These are phyloP conservation scores for Macrostomum lignano DNA, from an alignment of 1,140 invertebrate genomes.

Conservation along the genomic window DNA sequence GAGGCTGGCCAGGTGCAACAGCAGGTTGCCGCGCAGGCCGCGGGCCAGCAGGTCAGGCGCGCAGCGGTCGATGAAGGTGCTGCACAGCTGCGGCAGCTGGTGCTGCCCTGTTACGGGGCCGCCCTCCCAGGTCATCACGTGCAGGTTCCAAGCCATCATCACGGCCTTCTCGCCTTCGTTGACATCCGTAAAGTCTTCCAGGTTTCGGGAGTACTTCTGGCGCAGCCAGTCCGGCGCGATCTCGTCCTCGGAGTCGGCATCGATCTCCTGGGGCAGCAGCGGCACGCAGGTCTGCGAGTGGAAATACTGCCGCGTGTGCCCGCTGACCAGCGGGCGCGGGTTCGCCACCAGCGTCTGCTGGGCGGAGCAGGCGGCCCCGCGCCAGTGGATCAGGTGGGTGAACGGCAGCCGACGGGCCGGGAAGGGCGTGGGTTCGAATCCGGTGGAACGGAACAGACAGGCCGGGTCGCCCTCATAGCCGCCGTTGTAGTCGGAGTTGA, in stretches of 20 bases:
- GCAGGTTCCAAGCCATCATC: constrained; percentile 94
- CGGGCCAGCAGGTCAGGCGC: constrained; percentile 53
- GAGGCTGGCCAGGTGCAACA: constrained; percentile 62
- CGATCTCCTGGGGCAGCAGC: constrained; percentile 68
- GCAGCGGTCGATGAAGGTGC: constrained; percentile 58
- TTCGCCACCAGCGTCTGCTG: too few relatives aligned
- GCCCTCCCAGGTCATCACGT: constrained; percentile 66
- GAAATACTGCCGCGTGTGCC: constrained; percentile 40
- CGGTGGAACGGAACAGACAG: too few relatives aligned
- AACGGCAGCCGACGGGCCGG: neutral
- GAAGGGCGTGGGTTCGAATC: too few relatives aligned
- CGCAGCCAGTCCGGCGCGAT: constrained; percentile 72
- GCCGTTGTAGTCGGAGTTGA: too few relatives aligned
- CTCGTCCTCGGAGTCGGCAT: constrained; percentile 69
- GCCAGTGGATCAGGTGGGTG: constrained; percentile 4
- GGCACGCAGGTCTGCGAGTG: constrained; percentile 69
- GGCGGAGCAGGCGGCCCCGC: neutral
- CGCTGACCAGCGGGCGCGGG: constrained; percentile 5
- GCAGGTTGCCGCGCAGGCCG: constrained; percentile 66
- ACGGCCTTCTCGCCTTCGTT: constrained; percentile 91
- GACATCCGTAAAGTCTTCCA: constrained; percentile 89
- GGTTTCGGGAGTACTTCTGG: constrained; percentile 66
- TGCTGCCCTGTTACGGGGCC: too few relatives aligned
- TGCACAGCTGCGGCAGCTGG: constrained; percentile 59
- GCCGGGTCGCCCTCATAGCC: too few relatives aligned